These are phyloP conservation scores for Oryzaephilus surinamensis DNA, from an alignment of 1,140 invertebrate species.

Conservation along the genomic window DNA sequence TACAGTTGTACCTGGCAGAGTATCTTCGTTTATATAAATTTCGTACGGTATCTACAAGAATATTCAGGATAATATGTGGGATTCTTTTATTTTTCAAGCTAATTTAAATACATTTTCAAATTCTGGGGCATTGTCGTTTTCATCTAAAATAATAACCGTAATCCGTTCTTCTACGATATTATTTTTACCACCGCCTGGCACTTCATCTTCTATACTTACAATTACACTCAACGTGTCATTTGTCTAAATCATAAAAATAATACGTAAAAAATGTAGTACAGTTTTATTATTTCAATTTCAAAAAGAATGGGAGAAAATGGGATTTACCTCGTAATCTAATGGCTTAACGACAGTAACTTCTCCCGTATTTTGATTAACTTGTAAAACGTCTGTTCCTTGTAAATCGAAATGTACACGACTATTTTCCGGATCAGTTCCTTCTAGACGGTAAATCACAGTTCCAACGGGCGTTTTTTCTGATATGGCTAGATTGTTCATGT, in stretches of 20 bases:
- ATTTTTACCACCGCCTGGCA: conserved; percentile 48
- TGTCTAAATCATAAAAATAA: no score
- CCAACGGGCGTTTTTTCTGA: conserved; percentile 69
- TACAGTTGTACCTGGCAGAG: conserved; percentile 59
- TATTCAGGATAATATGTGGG: conserved; percentile 8
- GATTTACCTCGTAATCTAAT: conserved; percentile 70
- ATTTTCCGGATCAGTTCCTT: conserved; percentile 70
- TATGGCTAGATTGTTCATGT: conserved; percentile 62
- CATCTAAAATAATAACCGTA: conserved; percentile 73
- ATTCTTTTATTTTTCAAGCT: no score
- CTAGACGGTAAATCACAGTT: conserved; percentile 59
- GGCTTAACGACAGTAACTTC: conserved; percentile 65
- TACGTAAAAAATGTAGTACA: conserved; percentile 24
- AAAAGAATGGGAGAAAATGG: background rate
- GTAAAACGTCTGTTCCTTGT: conserved; percentile 67
- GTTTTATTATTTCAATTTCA: background rate
- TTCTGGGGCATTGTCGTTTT: conserved; percentile 78
- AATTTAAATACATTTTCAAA: conserved; percentile 73
- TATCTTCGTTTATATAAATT: conserved; percentile 66
- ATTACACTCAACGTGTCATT: conserved; percentile 64
- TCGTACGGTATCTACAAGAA: conserved; percentile 61
- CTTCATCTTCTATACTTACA: conserved; percentile 68
- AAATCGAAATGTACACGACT: conserved; percentile 60
- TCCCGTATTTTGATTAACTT: conserved; percentile 64
- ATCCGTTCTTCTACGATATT: conserved; percentile 69